Evolutionary conservation across 2,888 invertebrate species (phyloP).

Genomic region (Laothoe populi): DNA sequence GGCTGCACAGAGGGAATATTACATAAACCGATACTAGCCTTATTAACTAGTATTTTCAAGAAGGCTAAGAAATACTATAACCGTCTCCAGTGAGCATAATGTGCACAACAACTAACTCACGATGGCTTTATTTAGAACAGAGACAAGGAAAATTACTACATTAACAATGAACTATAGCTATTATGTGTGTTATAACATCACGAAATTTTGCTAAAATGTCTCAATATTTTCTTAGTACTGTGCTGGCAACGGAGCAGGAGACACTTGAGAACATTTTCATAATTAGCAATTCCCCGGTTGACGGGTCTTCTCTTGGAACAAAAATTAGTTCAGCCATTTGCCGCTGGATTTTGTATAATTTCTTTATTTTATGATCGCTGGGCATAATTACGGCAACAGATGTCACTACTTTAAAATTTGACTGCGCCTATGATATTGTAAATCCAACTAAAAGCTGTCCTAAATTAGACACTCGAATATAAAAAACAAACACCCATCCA

Average conservation of each 20-base stretch:
- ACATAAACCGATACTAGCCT: background rate
- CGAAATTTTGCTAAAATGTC: background rate
- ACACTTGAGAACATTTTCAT: background rate
- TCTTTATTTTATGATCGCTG: background rate
- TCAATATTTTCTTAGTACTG: background rate
- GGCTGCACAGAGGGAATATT: background rate
- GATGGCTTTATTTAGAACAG: conserved; percentile 12
- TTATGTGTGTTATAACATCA: background rate
- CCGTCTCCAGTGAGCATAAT: background rate
- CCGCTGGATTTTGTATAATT: conserved; percentile 1
- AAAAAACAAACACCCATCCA: no score
- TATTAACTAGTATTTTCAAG: background rate
- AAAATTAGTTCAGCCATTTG: background rate
- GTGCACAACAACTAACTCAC: background rate
- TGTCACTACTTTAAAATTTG: conserved; percentile 5
- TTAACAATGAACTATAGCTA: background rate
- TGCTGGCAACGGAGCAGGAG: background rate
- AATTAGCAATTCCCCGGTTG: conserved; percentile 1
- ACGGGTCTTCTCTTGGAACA: background rate
- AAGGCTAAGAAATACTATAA: background rate
- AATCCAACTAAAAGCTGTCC: background rate
- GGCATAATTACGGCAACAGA: conserved; percentile 23
- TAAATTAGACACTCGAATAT: background rate
- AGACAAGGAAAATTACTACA: conserved; percentile 1
- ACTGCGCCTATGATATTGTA: no score